These are phyloP conservation scores for Climacteris rufus DNA, from an alignment of 2,113 vertebrate species.

Conservation along the genomic window DNA sequence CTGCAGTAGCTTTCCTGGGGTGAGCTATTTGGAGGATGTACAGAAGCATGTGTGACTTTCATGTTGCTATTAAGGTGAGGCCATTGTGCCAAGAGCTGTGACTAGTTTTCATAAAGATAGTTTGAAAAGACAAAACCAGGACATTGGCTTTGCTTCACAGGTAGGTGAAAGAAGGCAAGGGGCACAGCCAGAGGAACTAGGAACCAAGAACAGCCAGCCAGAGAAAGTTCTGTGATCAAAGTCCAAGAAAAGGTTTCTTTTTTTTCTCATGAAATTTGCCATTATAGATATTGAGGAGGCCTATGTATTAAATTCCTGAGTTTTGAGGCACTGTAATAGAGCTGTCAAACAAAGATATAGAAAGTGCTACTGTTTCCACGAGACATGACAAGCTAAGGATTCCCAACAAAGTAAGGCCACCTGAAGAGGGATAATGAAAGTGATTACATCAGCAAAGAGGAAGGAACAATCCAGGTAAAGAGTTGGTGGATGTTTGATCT, in stretches of 20 bases:
- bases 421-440: constrained; percentile 66
- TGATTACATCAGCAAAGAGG: constrained; percentile 66
- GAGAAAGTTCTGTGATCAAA: constrained; percentile 57
- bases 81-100: constrained; percentile 45
- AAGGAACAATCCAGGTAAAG: constrained; percentile 68
- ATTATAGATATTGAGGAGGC: constrained; percentile 56
- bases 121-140: constrained; percentile 59
- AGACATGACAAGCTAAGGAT: constrained; percentile 64
- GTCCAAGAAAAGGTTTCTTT: not conserved
- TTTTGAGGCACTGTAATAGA: constrained; percentile 61
- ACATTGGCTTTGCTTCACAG: constrained; percentile 11
- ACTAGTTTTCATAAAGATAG: constrained; percentile 15
- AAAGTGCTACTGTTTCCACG: constrained; percentile 56
- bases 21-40: constrained; percentile 37
- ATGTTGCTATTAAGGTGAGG: constrained; percentile 49
- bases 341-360: constrained; percentile 59
- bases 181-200: constrained; percentile 34
- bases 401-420: constrained; percentile 62
- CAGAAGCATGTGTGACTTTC: constrained; percentile 40
- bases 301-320: constrained; percentile 63
- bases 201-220: constrained; percentile 39
- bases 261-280: constrained; percentile 34
- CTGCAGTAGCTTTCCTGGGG: constrained; percentile 14
- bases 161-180: constrained; percentile 50
- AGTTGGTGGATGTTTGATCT: constrained; percentile 58